phyloP scores from a whole-genome alignment of 2,113 vertebrate species.

The Oncorhynchus gorbuscha region DNA sequence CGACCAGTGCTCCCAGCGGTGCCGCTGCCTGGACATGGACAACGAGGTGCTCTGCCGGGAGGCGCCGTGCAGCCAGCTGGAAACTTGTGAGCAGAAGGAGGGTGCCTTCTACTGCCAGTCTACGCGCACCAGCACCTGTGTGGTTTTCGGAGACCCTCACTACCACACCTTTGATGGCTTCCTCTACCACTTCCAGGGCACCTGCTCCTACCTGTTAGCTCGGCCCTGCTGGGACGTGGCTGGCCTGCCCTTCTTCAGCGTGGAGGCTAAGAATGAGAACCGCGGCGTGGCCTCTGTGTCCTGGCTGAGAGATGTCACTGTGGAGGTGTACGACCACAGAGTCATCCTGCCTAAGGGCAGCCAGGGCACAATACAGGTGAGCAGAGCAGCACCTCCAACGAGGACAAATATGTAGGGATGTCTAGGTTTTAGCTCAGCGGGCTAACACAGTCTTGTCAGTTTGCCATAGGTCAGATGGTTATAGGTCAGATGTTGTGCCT shows the following conservation, averaged over 20 bases:
- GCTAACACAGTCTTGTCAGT: too few relatives aligned
- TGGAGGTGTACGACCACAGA: conserved; percentile 91
- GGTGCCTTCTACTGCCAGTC: conserved; percentile 92
- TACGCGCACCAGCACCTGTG: conserved; percentile 91
- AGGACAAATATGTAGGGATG: neutral
- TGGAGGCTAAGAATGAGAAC: conserved; percentile 97
- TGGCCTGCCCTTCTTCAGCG: conserved; percentile 90
- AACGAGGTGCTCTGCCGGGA: conserved; percentile 92
- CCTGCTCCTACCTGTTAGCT: conserved; percentile 93
- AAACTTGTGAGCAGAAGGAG: conserved; percentile 85
- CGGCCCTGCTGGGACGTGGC: conserved; percentile 88
- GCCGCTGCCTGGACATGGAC: conserved; percentile 90
- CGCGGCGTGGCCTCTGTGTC: conserved; percentile 87
- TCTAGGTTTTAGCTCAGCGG: too few relatives aligned
- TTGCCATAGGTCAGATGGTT: too few relatives aligned
- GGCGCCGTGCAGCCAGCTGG: conserved; percentile 84
- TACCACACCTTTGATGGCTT: conserved; percentile 98
- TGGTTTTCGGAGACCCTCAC: conserved; percentile 96
- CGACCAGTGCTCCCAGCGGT: conserved; percentile 88
- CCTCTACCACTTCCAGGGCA: conserved; percentile 99
- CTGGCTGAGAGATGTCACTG: conserved; percentile 90
- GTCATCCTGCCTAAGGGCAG: conserved; percentile 86
- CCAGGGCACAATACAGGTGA: conserved; percentile 89
- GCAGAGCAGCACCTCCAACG: neutral
- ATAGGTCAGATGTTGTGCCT: neutral